phyloP scores from a whole-genome alignment of 53 echinoderm and acorn worm species.

The Mesocentrotus franciscanus region DNA sequence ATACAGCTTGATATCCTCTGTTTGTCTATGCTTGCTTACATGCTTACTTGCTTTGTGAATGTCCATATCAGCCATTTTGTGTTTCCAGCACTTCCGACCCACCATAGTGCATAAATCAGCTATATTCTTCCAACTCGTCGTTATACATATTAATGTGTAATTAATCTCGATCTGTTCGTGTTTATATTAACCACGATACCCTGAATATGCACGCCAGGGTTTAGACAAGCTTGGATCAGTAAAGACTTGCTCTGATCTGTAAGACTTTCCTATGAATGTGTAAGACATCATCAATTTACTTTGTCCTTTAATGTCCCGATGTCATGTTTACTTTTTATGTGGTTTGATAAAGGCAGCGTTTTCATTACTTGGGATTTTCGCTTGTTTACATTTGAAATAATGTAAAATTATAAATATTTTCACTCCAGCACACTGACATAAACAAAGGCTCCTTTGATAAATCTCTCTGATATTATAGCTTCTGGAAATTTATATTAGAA shows the following conservation, averaged over 20 bases:
- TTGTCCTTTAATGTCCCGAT: not conserved
- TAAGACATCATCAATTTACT: not conserved
- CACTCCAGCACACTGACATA: too few species aligned
- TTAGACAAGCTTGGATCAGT: not conserved
- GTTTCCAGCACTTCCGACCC: not conserved
- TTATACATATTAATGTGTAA: not conserved
- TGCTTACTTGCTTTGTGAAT: not conserved
- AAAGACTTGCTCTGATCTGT: not conserved
- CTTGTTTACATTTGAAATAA: too few species aligned
- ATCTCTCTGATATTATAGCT: too few species aligned
- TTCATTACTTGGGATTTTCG: not conserved
- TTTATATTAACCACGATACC: not conserved
- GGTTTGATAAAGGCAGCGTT: not conserved
- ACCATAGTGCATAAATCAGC: not conserved
- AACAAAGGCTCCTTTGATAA: too few species aligned
- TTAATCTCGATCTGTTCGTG: not conserved
- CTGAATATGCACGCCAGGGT: not conserved
- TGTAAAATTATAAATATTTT: too few species aligned
- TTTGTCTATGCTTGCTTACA: not conserved
- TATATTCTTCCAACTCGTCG: constrained; percentile 1
- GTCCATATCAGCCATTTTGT: not conserved
- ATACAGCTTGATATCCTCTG: not conserved
- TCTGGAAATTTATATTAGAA: too few species aligned
- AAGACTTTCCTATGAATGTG: not conserved
- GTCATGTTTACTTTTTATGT: not conserved